phyloP scores from a whole-genome alignment of 1,140 invertebrate species.

The Mesaphorura yosii region DNA sequence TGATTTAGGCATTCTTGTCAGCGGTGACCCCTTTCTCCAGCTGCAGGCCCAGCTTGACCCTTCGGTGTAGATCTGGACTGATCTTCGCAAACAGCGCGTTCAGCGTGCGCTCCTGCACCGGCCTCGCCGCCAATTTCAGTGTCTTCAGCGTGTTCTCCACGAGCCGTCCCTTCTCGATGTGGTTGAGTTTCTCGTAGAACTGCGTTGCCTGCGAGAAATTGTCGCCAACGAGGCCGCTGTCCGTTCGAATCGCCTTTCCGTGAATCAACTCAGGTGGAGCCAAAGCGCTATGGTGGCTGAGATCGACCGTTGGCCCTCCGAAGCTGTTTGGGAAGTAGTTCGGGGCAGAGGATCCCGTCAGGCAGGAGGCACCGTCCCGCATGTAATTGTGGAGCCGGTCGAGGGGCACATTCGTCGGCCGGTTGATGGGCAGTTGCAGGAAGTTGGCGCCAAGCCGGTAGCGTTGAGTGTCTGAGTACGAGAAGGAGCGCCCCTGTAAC shows the following conservation, averaged over 20 bases:
- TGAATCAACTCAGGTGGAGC: slow-evolving; percentile 33
- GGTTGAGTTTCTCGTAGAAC: slow-evolving; percentile 73
- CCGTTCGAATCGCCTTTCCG: slow-evolving; percentile 47
- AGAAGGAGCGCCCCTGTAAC: slow-evolving; percentile 71
- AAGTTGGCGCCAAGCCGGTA: slow-evolving; percentile 87
- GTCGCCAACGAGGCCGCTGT: slow-evolving; percentile 73
- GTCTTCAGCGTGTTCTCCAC: no score
- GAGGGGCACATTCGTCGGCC: slow-evolving; percentile 59
- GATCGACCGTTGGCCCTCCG: slow-evolving; percentile 53
- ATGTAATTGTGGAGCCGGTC: slow-evolving; percentile 57
- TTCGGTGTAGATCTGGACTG: no score
- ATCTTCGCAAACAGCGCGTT: no score
- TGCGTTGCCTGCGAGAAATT: slow-evolving; percentile 69
- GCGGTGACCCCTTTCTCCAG: no score
- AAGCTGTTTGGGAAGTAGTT: slow-evolving; percentile 97
- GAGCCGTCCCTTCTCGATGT: no score
- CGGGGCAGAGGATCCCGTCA: slow-evolving; percentile 62
- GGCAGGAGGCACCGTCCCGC: slow-evolving; percentile 65
- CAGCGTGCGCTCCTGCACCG: no score
- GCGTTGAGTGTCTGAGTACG: slow-evolving; percentile 87
- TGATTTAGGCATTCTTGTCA: no score
- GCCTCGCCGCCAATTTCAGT: no score
- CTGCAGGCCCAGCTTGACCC: no score
- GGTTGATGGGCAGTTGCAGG: slow-evolving; percentile 85
- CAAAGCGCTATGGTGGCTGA: slow-evolving; percentile 36